These are phyloP conservation scores for Galaxias olidus DNA, from an alignment of 2,797 vertebrate genomes.

Conservation along the genomic window DNA sequence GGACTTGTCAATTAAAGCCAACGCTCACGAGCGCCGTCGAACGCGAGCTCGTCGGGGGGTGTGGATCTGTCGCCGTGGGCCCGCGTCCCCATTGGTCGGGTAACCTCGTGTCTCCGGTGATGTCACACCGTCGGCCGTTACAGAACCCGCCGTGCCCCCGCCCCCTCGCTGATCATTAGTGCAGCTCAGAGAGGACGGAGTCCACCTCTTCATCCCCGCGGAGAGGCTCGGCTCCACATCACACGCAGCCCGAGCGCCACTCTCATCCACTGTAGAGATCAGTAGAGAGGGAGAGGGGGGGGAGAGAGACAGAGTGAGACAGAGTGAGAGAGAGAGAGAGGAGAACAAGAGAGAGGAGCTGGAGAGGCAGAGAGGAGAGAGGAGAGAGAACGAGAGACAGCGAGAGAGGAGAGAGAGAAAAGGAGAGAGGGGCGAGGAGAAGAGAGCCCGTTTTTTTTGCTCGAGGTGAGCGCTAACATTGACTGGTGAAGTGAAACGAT, in stretches of 20 bases:
- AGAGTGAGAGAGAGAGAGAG: background rate
- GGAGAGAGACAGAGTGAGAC: constrained; percentile 26
- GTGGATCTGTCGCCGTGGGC: too few relatives aligned
- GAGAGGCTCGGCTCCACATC: constrained; percentile 52
- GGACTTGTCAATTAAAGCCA: too few relatives aligned
- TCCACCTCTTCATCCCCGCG: constrained; percentile 50
- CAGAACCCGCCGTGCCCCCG: constrained; percentile 36
- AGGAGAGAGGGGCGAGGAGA: background rate
- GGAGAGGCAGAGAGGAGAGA: background rate
- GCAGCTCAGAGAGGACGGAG: constrained; percentile 45
- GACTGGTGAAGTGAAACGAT: constrained; percentile 39
- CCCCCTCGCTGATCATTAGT: constrained; percentile 45
- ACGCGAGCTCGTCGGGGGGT: too few relatives aligned
- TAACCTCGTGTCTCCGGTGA: too few relatives aligned
- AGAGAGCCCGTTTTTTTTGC: constrained; percentile 67
- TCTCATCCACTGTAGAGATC: constrained; percentile 31
- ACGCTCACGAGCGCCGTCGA: too few relatives aligned
- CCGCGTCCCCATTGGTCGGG: too few relatives aligned
- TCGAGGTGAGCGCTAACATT: constrained; percentile 69
- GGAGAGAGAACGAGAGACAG: background rate
- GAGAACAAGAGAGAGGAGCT: background rate
- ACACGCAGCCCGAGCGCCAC: constrained; percentile 1
- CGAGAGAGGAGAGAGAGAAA: background rate
- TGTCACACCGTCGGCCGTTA: too few relatives aligned
- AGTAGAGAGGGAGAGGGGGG: constrained; percentile 36